These are phyloP conservation scores for Tachuris rubrigastra DNA, from an alignment of 2,113 vertebrate genomes.

Conservation along the genomic window DNA sequence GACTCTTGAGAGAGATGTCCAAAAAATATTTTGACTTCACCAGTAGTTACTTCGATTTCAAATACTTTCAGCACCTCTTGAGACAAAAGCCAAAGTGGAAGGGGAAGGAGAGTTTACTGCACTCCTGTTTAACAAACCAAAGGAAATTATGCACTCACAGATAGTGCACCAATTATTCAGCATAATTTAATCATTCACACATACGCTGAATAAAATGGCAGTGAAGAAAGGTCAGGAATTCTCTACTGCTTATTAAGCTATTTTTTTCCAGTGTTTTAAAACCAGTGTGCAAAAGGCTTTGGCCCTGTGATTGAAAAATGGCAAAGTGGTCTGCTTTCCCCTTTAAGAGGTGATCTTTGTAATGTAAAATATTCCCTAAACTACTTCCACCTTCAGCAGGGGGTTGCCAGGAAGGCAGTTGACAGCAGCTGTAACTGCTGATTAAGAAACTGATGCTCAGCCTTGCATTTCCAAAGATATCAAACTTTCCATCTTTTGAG, in stretches of 20 bases:
- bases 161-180: background rate
- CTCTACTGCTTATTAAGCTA: background rate
- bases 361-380: conserved; percentile 63
- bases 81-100: background rate
- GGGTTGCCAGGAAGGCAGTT: conserved; percentile 70
- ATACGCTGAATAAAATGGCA: background rate
- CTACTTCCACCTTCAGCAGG: conserved; percentile 66
- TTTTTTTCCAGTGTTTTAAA: background rate
- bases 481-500: background rate
- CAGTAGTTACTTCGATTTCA: background rate
- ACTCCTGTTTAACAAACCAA: background rate
- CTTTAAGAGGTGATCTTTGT: conserved; percentile 57
- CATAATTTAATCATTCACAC: background rate
- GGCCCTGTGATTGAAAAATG: background rate
- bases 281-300: background rate
- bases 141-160: background rate
- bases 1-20: background rate
- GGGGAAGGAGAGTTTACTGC: background rate
- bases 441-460: conserved; percentile 69
- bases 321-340: background rate
- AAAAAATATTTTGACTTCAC: background rate
- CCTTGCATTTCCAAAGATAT: conserved; percentile 13
- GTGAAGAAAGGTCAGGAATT: background rate
- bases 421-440: conserved; percentile 73
- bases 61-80: background rate